phyloP scores from a whole-genome alignment of 2,797 vertebrate species.

The Chaunax sp. region DNA sequence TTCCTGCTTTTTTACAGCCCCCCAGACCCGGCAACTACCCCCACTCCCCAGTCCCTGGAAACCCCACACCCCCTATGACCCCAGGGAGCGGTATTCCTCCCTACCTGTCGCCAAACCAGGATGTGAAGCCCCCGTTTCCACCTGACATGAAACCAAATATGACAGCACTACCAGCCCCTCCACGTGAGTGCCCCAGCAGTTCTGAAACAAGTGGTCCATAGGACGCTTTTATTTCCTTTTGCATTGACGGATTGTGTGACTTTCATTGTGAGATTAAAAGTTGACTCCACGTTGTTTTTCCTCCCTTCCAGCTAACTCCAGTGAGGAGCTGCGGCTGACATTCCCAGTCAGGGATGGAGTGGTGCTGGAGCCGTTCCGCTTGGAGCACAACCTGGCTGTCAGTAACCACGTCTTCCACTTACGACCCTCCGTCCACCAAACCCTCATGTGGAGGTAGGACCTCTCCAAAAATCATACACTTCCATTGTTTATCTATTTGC shows the following conservation, averaged over 20 bases:
- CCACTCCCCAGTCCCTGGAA: conserved; percentile 98
- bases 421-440: conserved; percentile 97
- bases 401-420: conserved; percentile 99
- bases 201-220: neutral
- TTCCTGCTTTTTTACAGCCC: conserved; percentile 82
- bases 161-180: conserved; percentile 93
- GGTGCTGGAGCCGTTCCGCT: conserved; percentile 96
- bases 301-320: conserved; percentile 88
- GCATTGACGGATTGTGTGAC: neutral
- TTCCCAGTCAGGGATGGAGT: conserved; percentile 97
- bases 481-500: neutral
- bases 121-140: conserved; percentile 97
- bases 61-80: conserved; percentile 98
- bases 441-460: conserved; percentile 97
- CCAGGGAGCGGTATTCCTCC: conserved; percentile 97
- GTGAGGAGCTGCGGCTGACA: conserved; percentile 95
- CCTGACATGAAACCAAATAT: conserved; percentile 99
- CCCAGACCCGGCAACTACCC: conserved; percentile 97
- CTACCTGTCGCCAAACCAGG: conserved; percentile 96
- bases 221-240: neutral
- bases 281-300: neutral
- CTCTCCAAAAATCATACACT: neutral
- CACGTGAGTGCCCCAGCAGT: conserved; percentile 84
- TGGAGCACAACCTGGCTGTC: conserved; percentile 99
- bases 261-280: neutral